Percentiles rank a stretch among this genome's conserved stretches.
Evolutionary conservation across 2,797 vertebrate species (phyloP).

Genomic region (Capromys pilorides): DNA sequence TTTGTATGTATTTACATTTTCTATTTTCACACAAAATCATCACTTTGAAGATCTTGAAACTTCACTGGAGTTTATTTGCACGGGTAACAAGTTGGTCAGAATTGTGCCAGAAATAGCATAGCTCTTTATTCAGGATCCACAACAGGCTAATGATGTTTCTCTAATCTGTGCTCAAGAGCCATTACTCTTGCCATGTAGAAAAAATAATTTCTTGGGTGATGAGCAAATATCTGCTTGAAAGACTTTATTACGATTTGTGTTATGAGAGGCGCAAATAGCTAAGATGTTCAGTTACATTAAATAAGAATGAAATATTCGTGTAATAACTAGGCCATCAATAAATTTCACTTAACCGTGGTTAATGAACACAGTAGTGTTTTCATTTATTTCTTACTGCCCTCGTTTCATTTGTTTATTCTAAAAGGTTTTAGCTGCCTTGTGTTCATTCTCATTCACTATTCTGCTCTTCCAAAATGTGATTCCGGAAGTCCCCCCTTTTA

Average conservation of each 20-base stretch:
- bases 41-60: slow-evolving; percentile 25
- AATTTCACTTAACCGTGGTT: slow-evolving; percentile 72
- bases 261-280: slow-evolving; percentile 71
- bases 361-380: slow-evolving; percentile 61
- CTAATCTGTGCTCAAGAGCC: slow-evolving; percentile 76
- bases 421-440: slow-evolving; percentile 1
- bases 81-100: slow-evolving; percentile 59
- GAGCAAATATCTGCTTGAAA: slow-evolving; percentile 78
- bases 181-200: slow-evolving; percentile 71
- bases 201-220: slow-evolving; percentile 81
- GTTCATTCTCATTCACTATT: slow-evolving; percentile 50
- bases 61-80: slow-evolving; percentile 62
- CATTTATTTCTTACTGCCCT: slow-evolving; percentile 62
- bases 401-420: slow-evolving; percentile 64
- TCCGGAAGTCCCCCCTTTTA: not conserved
- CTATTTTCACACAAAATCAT: slow-evolving; percentile 5
- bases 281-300: slow-evolving; percentile 64
- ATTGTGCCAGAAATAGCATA: slow-evolving; percentile 66
- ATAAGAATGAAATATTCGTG: slow-evolving; percentile 75
- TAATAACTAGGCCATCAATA: slow-evolving; percentile 71
- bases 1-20: slow-evolving; percentile 61
- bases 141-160: slow-evolving; percentile 72
- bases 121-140: slow-evolving; percentile 72
- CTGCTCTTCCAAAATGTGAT: not conserved
- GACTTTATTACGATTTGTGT: slow-evolving; percentile 77